Evolutionary conservation across 2,888 invertebrate genomes (phyloP), one percentile per base, ranked within the genome.

Genomic region (Orchesellides sinensis): DNA sequence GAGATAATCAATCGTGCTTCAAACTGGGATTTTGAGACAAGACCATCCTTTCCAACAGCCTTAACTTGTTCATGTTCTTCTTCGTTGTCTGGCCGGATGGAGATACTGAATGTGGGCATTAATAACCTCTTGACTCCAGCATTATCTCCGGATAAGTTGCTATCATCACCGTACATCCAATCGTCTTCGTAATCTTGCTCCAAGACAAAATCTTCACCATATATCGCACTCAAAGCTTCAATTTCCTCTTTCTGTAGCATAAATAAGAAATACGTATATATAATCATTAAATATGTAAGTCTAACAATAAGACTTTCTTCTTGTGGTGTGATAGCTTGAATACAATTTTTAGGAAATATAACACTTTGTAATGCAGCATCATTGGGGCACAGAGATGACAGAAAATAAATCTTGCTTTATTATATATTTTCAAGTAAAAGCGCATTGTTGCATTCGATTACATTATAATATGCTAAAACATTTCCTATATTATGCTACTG

Each of bases 191-290:
- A 66, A 66, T 77, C 75, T 17, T 35, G 47, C 84, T 94, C 93
- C 4, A 91, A 91, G 75, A 91, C 91, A 93, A 93, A 95, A 86
- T 95, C 93, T 23, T 93, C 91, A 1, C 92, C 93, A 89, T 95
- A 96, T 86, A 96, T 95, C 2, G 95, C 92, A 84, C 91, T 91
- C 19, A 95, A 90, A 0, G 93, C 94, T 90, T 95, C 94, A 19
- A 95, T 91, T 91, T 95, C 95, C 86, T 94, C 94, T 4, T 90
- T 90, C 93, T 93, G 83, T n/a, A 80, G 17, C 5, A 49, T 19
- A 32, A 12, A 40, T 21, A 45, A 40, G 14, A 65, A 65, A 23
- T n/a, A n/a, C n/a, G n/a, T n/a, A n/a, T n/a, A n/a, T n/a, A n/a
- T n/a, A n/a, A n/a, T n/a, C n/a, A n/a, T n/a, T n/a, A n/a, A n/a